Evolutionary conservation across 2,888 invertebrate genomes (phyloP), one percentile per base, ranked within the genome.

Genomic region (Apeira syringaria): DNA sequence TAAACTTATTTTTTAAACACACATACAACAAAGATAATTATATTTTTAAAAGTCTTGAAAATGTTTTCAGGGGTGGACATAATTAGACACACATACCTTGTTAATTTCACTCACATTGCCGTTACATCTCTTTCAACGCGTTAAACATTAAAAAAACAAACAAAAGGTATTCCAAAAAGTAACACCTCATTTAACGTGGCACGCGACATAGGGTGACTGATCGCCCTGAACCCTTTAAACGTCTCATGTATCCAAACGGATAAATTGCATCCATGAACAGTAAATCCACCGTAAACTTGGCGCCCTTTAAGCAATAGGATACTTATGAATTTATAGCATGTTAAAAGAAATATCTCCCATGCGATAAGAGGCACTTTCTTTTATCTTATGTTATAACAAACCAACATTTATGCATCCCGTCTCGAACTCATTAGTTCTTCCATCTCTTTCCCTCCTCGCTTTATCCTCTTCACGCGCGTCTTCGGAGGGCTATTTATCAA

Each of bases 401-500:
- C 65, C 70, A 63, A 68, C 72, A 68, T 66, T 74, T 68, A 68
- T 71, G 68, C 64, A 69, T 71, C 73, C 72, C 71, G 68, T 73
- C 68, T 69, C 70, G 74, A 66, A 74, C 80, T 88, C 85, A 88
- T 87, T 86, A 83, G 80, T 74, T 72, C 60, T 54, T 61, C 70
- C 62, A 50, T 87, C 86, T 64, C 75, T 53, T 49, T 83, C 70
- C 61, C 42, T 52, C 61, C 80, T 76, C 83, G 83, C 78, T 83
- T 60, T 59, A 62, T 84, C 77, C 68, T 65, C 48, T 57, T 87
- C 78, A 37, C 68, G 58, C 84, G 68, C 85, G 69, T 79, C 86
- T 84, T 74, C 71, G 81, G 80, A 76, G 79, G 81, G 76, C 83
- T 81, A 89, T 89, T 89, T 89, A 89, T 89, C 89, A 88, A 89